Percentiles rank a stretch among this genome's conserved stretches.
Evolutionary conservation across 2,888 invertebrate genomes (phyloP).

Genomic region (Sphaerophoria taeniata): DNA sequence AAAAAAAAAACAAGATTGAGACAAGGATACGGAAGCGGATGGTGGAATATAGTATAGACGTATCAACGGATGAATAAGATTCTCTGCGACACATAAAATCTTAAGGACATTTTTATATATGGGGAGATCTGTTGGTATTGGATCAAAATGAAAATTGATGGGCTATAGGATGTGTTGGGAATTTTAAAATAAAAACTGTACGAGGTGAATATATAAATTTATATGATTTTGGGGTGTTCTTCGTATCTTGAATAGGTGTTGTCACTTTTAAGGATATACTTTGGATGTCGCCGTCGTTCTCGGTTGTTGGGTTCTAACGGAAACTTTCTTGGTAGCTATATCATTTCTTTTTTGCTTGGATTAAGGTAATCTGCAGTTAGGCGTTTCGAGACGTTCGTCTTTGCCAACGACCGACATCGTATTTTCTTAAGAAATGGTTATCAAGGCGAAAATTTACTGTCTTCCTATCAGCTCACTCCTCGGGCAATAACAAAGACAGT

Average conservation of each 20-base stretch:
- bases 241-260: conserved; percentile 13
- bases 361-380: conserved; percentile 23
- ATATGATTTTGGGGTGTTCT: background rate
- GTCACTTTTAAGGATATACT: conserved; percentile 8
- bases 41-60: conserved; percentile 10
- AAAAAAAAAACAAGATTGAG: conserved; percentile 18
- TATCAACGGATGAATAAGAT: conserved; percentile 33
- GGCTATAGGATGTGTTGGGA: conserved; percentile 62
- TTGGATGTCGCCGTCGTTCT: too few relatives aligned
- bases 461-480: too few relatives aligned
- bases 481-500: too few relatives aligned
- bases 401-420: too few relatives aligned
- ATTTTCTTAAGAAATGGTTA: too few relatives aligned
- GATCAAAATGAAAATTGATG: conserved; percentile 72
- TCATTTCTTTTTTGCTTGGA: background rate
- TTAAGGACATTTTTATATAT: conserved; percentile 8
- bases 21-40: conserved; percentile 26
- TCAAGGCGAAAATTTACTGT: too few relatives aligned
- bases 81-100: conserved; percentile 25
- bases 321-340: conserved; percentile 22
- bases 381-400: conserved; percentile 29
- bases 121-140: conserved; percentile 17
- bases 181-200: conserved; percentile 44
- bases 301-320: too few relatives aligned
- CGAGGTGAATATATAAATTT: conserved; percentile 35